phyloP scores from a whole-genome alignment of 2,113 vertebrate species.

The Amblyopsis rosae region DNA sequence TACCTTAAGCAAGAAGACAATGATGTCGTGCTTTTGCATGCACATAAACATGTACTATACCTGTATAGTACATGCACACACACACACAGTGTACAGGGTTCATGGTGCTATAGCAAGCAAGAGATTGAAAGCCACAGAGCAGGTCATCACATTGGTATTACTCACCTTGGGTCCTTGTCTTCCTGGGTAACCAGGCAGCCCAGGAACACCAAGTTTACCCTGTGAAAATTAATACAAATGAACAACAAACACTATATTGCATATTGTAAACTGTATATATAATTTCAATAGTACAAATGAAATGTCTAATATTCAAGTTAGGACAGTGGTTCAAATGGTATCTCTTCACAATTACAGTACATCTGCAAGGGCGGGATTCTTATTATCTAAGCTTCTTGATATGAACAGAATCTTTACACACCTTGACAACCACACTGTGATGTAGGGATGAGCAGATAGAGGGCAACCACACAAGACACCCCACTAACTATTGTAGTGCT shows the following conservation, averaged over 20 bases:
- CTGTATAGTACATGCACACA: slow-evolving; percentile 3
- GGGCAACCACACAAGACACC: no score
- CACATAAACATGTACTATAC: neutral
- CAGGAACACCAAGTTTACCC: slow-evolving; percentile 97
- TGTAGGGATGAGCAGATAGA: no score
- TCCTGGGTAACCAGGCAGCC: slow-evolving; percentile 93
- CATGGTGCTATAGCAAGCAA: neutral
- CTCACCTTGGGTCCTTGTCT: slow-evolving; percentile 95
- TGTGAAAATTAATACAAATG: slow-evolving; percentile 50
- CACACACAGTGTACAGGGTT: slow-evolving; percentile 5
- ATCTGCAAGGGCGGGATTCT: no score
- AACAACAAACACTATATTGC: no score
- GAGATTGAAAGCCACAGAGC: neutral
- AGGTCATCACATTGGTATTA: neutral
- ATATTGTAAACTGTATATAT: no score
- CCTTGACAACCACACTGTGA: no score
- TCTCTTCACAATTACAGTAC: neutral
- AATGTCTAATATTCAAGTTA: neutral
- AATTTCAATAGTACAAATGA: neutral
- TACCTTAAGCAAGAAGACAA: slow-evolving; percentile 21
- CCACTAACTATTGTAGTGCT: no score
- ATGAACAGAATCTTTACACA: no score
- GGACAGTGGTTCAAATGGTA: neutral
- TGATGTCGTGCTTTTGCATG: slow-evolving; percentile 15
- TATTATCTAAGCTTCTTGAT: no score